Evolutionary conservation across 2,888 invertebrate genomes (phyloP).

Genomic region (Zaprionus obscuricornis): DNA sequence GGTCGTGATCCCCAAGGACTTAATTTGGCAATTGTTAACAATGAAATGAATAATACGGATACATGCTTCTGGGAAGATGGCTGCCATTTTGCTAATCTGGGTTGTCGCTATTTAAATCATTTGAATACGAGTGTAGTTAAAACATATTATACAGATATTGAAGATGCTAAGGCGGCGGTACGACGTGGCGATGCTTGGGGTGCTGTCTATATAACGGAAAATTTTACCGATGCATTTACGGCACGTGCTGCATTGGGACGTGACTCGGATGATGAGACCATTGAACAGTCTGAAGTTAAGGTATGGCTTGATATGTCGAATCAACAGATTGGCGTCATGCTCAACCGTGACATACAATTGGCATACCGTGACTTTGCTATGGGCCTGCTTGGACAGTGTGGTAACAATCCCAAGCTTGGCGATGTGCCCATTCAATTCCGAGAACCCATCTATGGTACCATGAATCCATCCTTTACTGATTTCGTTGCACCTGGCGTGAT

Average conservation of each 20-base stretch:
- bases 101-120: conserved; percentile 91
- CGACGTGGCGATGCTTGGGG: conserved; percentile 93
- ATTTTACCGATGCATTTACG: conserved; percentile 93
- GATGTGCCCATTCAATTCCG: conserved; percentile 95
- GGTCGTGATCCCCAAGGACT: conserved; percentile 93
- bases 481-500: conserved; percentile 98
- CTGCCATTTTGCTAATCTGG: conserved; percentile 89
- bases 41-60: conserved; percentile 85
- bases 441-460: conserved; percentile 94
- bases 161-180: conserved; percentile 89
- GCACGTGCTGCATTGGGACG: conserved; percentile 91
- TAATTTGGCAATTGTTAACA: conserved; percentile 90
- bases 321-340: conserved; percentile 96
- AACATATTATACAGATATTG: conserved; percentile 87
- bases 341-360: conserved; percentile 93
- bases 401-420: conserved; percentile 92
- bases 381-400: conserved; percentile 88
- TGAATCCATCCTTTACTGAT: conserved; percentile 96
- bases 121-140: conserved; percentile 90
- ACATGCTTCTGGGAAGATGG: conserved; percentile 83
- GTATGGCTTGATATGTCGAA: conserved; percentile 97
- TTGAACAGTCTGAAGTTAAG: conserved; percentile 93
- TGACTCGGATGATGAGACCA: conserved; percentile 93
- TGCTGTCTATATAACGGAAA: conserved; percentile 93
- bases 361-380: conserved; percentile 94